Base-by-base conservation (phyloP, 1,140 invertebrate genomes). In the Lepidurus packardi region DNA sequence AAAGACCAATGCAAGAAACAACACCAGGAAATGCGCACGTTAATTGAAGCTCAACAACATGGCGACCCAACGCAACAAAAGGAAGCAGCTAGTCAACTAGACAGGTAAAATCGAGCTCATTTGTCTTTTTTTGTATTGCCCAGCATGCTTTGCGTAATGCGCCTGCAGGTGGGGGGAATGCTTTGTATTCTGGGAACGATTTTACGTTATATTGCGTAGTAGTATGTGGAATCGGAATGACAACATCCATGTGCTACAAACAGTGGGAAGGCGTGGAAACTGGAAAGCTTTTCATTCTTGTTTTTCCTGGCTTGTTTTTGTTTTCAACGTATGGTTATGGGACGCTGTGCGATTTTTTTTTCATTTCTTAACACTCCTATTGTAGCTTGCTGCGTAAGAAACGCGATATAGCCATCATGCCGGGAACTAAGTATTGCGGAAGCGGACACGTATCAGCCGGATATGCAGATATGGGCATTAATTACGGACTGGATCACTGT, bases 401-500 rank as follows among this genome's bases (percentile, higher is more conserved):
- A 25, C 79, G 79, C 16, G 73, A 43, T 43, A 34, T 80, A 24
- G 43, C 75, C 34, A 79, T 80, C 45, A 74, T 80, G 77, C 79
- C 79, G 8, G 88, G 88, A 25, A 91, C 90, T 43, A 89, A 89
- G 82, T 91, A 90, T 90, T 91, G 90, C 82, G 94, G 94, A 44
- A 86, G 89, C 3, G 94, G 94, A 2, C 91, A 93, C 82, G 86
- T 89, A 16, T 90, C 93, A 0, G 83, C 87, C 34, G 85, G 87
- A 81, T 90, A 89, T 80, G 85, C 92, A 42, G 92, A 94, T 82
- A 84, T 94, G 7, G 93, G 93, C 1, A 78, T 83, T 8, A 87
- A 88, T 44, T 82, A 83, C 11, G 89, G 91, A 73, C 89, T 91
- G 0, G 93, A 95, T 82, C 88, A 85, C 43, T 95, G 93, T 82